phyloP scores from a whole-genome alignment of 2,888 invertebrate species.

The Phytoseiulus persimilis region DNA sequence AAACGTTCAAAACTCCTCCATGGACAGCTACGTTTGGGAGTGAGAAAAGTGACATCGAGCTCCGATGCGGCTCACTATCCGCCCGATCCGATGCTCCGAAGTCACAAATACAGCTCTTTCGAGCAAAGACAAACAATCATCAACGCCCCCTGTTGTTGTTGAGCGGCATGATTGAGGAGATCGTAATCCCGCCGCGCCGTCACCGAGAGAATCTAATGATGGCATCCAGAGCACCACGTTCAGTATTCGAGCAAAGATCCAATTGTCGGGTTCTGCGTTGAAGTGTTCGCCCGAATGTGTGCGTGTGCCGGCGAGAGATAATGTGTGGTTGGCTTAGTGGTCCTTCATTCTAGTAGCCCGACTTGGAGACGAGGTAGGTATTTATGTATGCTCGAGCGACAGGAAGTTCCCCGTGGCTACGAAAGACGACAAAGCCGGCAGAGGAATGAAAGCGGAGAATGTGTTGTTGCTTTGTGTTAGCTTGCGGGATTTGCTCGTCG shows the following conservation, averaged over 20 bases:
- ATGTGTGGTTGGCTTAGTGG: background rate
- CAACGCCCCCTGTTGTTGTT: too few relatives aligned
- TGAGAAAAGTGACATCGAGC: too few relatives aligned
- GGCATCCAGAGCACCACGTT: background rate
- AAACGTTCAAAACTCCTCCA: too few relatives aligned
- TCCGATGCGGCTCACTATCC: too few relatives aligned
- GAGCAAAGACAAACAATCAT: too few relatives aligned
- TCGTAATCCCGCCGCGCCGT: too few relatives aligned
- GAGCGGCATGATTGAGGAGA: too few relatives aligned
- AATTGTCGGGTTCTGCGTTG: background rate
- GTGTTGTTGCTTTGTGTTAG: background rate
- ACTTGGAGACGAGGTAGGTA: background rate
- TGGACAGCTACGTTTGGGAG: too few relatives aligned
- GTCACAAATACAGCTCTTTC: too few relatives aligned
- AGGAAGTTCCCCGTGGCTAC: conserved; percentile 5
- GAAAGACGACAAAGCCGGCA: background rate
- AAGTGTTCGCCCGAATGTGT: background rate
- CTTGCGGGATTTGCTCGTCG: conserved; percentile 5
- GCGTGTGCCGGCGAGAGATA: background rate
- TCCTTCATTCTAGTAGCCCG: background rate
- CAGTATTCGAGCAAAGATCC: background rate
- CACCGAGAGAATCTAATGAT: background rate
- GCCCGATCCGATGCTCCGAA: too few relatives aligned
- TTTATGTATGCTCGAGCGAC: background rate
- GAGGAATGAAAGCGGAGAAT: background rate